phyloP scores from a whole-genome alignment of 1,140 invertebrate species.

The Leptestheria dahalacensis region DNA sequence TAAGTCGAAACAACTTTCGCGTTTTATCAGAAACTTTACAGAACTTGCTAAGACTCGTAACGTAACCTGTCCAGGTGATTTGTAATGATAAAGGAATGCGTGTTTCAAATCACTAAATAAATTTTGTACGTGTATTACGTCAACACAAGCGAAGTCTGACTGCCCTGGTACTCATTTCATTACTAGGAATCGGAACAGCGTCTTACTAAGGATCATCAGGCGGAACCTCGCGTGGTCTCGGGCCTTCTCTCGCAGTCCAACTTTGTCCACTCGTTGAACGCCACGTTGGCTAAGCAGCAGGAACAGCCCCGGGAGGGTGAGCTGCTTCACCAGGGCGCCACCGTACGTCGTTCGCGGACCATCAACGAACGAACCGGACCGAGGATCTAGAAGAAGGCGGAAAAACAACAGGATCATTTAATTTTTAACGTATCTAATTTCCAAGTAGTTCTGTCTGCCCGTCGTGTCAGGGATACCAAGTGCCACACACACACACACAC shows the following conservation, averaged over 20 bases:
- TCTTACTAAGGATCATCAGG: neutral
- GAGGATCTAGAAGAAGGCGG: too few species aligned
- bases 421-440: neutral
- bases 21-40: too few species aligned
- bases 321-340: neutral
- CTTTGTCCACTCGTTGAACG: constrained; percentile 58
- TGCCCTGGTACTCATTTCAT: too few species aligned
- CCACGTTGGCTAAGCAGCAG: constrained; percentile 47
- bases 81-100: too few species aligned
- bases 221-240: neutral
- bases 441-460: neutral
- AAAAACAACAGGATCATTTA: too few species aligned
- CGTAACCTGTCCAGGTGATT: too few species aligned
- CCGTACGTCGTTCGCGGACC: neutral
- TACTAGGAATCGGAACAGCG: too few species aligned
- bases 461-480: neutral
- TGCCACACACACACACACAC: neutral
- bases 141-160: too few species aligned
- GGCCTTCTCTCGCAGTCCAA: constrained; percentile 22
- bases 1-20: too few species aligned
- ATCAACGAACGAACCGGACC: neutral
- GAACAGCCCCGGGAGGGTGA: constrained; percentile 33
- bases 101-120: too few species aligned
- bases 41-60: too few species aligned
- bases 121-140: too few species aligned